Conservation (phyloP, 2,113 vertebrate species). For the Emberiza fucata region DNA sequence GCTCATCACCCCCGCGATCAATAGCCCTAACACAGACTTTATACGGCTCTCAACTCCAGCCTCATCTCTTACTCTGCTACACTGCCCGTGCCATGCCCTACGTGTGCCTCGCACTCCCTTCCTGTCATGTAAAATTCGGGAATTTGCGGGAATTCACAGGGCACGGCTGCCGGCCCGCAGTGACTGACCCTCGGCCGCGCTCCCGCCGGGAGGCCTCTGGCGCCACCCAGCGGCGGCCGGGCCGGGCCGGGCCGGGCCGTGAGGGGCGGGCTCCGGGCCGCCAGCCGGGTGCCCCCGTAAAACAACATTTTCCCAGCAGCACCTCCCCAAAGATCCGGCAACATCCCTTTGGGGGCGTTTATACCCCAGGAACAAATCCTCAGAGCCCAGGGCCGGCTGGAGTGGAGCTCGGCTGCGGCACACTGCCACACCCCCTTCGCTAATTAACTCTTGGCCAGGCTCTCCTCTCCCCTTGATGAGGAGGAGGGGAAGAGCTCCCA, state of each 20-base stretch:
- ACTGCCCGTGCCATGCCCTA: background rate
- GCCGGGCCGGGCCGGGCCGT: too few species aligned
- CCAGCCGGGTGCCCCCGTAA: accelerated
- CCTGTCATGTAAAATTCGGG: background rate
- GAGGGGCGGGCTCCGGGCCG: background rate
- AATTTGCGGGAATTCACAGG: accelerated
- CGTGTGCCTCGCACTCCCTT: background rate
- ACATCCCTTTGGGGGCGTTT: accelerated
- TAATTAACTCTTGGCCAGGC: background rate
- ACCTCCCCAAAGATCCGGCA: accelerated
- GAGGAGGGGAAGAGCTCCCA: background rate
- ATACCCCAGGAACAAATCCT: background rate
- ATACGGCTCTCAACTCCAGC: background rate
- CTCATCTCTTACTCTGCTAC: background rate
- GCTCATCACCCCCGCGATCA: background rate
- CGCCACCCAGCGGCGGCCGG: background rate
- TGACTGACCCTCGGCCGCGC: accelerated
- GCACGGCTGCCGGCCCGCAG: background rate
- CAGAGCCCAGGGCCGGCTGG: background rate
- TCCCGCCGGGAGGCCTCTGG: background rate
- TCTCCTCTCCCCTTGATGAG: background rate
- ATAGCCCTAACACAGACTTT: accelerated
- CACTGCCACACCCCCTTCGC: background rate
- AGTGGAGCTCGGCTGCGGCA: background rate
- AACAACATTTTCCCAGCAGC: accelerated